Base-by-base conservation (phyloP, 2,888 invertebrate genomes). In the Eristalinus aeneus region DNA sequence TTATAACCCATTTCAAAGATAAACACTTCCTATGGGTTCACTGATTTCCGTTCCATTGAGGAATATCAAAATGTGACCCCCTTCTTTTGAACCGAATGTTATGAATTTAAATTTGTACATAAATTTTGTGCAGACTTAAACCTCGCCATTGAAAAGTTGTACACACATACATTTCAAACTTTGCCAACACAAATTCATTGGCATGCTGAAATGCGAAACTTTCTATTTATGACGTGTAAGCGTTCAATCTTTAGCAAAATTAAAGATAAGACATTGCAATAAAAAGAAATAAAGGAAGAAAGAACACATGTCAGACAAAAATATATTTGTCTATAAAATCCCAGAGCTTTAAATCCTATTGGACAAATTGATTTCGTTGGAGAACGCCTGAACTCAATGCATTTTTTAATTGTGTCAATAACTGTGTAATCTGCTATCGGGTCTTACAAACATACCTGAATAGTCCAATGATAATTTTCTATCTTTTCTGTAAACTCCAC, bases 141-240 rank as follows among this genome's bases (percentile, higher is more conserved):
- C 74, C 64, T 69, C 46, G 23, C 46, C 36, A 65, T 9, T n/a
- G n/a, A 27, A 71, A 22, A 69, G 22, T 53, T 46, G 46, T 46
- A 16, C 16, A 46, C 8, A 16, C 23, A 67, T 23, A 23, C 56
- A 27, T 11, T 61, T 67, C 67, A 56, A 63, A 83, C 79, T 16
- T 64, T 39, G 69, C 56, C 71, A 84, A 84, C 67, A 79, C 72
- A 23, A 23, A 23, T 9, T 73, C 63, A 9, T 54, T 31, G 31
- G 12, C 34, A 68, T 32, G 56, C 75, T 54, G 54, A 80, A 39
- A 58, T 76, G 80, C 80, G 65, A 85, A 85, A 85, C 85, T 85
- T 85, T 85, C 85, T 85, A 68, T 79, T 79, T 67, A 65, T 64
- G n/a, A 58, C 63, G 27, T 46, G 71, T 53, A 36, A 56, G 34